These are phyloP conservation scores for Petaurus breviceps DNA, from an alignment of 2,113 vertebrate species.

Conservation along the genomic window DNA sequence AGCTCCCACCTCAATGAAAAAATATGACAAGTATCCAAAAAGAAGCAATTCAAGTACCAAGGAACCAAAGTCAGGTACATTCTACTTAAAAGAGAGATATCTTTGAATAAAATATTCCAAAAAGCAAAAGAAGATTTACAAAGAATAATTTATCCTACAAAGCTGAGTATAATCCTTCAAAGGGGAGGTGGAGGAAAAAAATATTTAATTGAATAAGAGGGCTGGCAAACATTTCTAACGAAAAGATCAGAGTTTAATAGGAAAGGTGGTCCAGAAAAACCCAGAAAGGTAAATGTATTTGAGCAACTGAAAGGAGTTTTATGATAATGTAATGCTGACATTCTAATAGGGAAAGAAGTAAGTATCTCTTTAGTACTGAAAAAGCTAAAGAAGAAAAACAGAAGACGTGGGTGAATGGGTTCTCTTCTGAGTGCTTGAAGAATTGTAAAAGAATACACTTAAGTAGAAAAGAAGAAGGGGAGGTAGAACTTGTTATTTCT, in stretches of 20 bases:
- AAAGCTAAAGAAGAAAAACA: neutral
- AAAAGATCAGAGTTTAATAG: neutral
- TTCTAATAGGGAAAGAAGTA: neutral
- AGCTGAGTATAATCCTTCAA: neutral
- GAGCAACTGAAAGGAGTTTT: neutral
- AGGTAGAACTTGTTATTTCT: neutral
- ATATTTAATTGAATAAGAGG: neutral
- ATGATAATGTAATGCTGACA: neutral
- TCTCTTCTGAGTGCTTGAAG: neutral
- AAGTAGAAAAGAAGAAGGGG: neutral
- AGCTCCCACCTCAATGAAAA: neutral
- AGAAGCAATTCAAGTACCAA: neutral
- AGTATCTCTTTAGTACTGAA: neutral
- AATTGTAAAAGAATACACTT: neutral
- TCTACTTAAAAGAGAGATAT: neutral
- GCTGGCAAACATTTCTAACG: neutral
- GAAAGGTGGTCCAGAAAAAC: neutral
- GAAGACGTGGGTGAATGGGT: neutral
- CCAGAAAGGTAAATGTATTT: neutral
- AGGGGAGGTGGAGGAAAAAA: rapidly evolving
- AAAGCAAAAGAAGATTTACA: neutral
- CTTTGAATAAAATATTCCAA: neutral
- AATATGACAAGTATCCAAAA: neutral
- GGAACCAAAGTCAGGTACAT: neutral
- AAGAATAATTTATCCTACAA: neutral